phyloP scores from a whole-genome alignment of 2,888 invertebrate genomes.

The Leistus spinibarbis region DNA sequence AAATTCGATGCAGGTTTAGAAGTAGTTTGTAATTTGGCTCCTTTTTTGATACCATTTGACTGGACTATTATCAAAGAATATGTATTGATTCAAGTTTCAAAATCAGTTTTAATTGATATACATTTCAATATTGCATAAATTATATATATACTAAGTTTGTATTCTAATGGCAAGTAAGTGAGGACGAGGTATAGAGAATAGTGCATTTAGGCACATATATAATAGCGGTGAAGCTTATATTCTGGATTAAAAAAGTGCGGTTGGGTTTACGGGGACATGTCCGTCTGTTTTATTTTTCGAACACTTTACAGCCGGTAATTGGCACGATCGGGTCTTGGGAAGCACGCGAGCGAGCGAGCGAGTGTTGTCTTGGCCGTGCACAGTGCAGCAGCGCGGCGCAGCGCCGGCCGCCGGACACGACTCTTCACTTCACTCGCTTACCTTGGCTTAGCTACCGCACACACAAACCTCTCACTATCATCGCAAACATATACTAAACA shows the following conservation, averaged over 20 bases:
- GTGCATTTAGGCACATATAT: slow-evolving; percentile 15
- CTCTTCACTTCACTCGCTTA: not conserved
- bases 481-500: not conserved
- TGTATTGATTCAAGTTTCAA: too few species aligned
- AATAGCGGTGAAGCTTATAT: slow-evolving; percentile 24
- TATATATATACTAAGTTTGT: too few species aligned
- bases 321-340: slow-evolving; percentile 50
- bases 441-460: not conserved
- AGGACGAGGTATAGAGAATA: too few species aligned
- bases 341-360: slow-evolving; percentile 48
- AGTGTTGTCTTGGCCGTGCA: not conserved
- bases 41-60: too few species aligned
- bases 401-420: not conserved
- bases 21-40: too few species aligned
- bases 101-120: too few species aligned
- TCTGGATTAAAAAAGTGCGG: slow-evolving; percentile 26
- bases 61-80: too few species aligned
- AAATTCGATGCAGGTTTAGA: too few species aligned
- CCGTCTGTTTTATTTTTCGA: slow-evolving; percentile 51
- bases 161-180: too few species aligned
- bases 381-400: not conserved
- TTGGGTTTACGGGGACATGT: slow-evolving; percentile 40
- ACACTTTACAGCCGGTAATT: slow-evolving; percentile 53
- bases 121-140: too few species aligned
- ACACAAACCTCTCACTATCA: not conserved